Evolutionary conservation across 2,888 invertebrate genomes (phyloP), one percentile per base, ranked within the genome.

Genomic region (Luperina nickerlii): DNA sequence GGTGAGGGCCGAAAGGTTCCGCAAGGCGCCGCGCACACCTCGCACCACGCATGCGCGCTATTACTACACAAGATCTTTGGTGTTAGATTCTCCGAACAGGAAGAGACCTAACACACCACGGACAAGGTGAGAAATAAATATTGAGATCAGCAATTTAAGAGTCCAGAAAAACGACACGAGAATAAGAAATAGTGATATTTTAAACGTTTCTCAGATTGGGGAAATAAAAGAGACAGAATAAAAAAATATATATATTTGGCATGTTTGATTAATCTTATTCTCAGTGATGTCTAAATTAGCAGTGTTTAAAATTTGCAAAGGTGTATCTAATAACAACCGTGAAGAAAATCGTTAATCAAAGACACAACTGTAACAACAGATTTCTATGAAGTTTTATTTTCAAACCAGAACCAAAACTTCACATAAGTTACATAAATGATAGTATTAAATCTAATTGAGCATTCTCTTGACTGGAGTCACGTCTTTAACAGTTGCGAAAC

Each of bases 51-150:
- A 95, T 83, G 94, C 94, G 73, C 93, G 93, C 68, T 94, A 95
- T 80, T 96, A 96, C 90, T 96, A 96, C 85, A 94, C 94, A 9
- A 92, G 95, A 74, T 95, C 96, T 7, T 84, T 95, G 82, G 92
- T 94, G 57, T 77, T 94, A 66, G 95, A 94, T 51, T 87, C 92
- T 38, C 91, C 94, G 5, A 83, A 85, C 13, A 92, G 84, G 82
- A 92, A 88, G 75, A 89, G 88, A 67, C 84, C 88, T 15, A 86
- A 85, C 45, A 84, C 89, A 42, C 85, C 91, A 11, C 90, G 93
- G 85, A 84, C 88, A 86, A 94, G 95, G 96, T 95, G 90, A 94
- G 91, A 67, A 24, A 32, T 8, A 48, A 1, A 57, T 24, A 0
- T 42, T 48, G 20, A 20, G 0, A 27, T 48, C 20, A 60, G 20